Evolutionary conservation across 2,113 vertebrate genomes (phyloP), one percentile per base, ranked within the genome.

Genomic region (Halichoerus grypus): DNA sequence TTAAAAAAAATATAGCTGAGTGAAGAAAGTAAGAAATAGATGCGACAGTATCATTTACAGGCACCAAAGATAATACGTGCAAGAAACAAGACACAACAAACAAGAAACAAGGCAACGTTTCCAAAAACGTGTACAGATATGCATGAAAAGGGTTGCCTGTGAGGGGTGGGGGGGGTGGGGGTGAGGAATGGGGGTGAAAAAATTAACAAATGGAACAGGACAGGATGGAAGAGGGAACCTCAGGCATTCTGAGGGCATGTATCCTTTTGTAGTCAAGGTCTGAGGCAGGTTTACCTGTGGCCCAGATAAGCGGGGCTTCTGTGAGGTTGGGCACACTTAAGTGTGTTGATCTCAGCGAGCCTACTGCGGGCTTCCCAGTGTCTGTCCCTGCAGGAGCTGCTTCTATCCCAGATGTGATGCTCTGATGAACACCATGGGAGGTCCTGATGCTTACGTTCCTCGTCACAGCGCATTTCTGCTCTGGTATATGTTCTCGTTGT

Each of bases 221-320:
- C 19, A 16, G 26, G 13, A 2, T 39, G 42, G 33, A 71, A 15
- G 15, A 65, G 71, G 84, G 36, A 61, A 1, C 59, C 14, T 55
- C 4, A 2, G 1, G 13, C 36, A 36, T 36, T 36, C 72, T 86
- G 53, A 46, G 85, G 51, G 33, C 39, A 22, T 1, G 0, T 24
- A 7, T 22, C 33, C 61, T 22, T 69, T 67, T 21, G 74, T 72
- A 2, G 22, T 59, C 31, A n/a, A n/a, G 81, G 12, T 18, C 65
- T 61, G 61, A 8, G 51, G 71, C 31, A 31, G 61, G 14, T 22
- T 79, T 53, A 10, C 63, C 46, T 0, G 42, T 55, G 57, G 59
- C 19, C 33, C n/a, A 2, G 49, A 12, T 1, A 1, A 26, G 53
- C 1, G 0, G 14, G 9, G 19, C 21, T 16, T 7, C 0, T 12